These are phyloP conservation scores for Threskiornis aethiopicus DNA, from an alignment of 2,797 vertebrate species.

Conservation along the genomic window DNA sequence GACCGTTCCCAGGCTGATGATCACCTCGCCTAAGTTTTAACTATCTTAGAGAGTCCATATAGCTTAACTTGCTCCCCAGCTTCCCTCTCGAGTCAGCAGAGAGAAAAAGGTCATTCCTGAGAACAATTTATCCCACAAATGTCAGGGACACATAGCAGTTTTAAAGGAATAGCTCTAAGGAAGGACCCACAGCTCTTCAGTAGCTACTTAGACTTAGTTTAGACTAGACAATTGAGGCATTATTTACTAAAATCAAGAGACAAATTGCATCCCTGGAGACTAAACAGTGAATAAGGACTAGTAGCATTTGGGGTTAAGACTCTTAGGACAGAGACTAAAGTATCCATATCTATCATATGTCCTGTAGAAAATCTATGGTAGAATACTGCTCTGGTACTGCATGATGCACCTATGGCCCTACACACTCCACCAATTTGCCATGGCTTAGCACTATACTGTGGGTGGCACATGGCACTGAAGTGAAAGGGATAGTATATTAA, in stretches of 20 bases:
- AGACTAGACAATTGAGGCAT: not conserved
- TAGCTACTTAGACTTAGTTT: not conserved
- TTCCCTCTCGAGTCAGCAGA: not conserved
- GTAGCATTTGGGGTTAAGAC: not conserved
- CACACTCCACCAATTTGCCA: not conserved
- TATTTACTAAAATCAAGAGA: not conserved
- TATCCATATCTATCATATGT: fast-evolving
- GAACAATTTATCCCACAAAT: not conserved
- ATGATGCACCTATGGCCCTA: no score
- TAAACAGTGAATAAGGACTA: not conserved
- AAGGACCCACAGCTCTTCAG: not conserved
- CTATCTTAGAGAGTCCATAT: not conserved
- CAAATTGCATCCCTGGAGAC: not conserved
- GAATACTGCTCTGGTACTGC: not conserved
- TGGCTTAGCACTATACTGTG: not conserved
- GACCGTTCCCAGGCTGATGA: not conserved
- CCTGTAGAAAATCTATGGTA: not conserved
- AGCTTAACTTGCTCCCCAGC: not conserved
- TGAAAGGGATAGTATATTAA: not conserved
- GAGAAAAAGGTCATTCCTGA: not conserved
- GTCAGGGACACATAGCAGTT: not conserved
- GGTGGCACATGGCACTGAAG: not conserved
- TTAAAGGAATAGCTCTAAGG: not conserved
- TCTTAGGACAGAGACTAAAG: not conserved
- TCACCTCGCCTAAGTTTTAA: not conserved